phyloP scores from a whole-genome alignment of 1,140 invertebrate genomes.

The Drosophila sechellia region DNA sequence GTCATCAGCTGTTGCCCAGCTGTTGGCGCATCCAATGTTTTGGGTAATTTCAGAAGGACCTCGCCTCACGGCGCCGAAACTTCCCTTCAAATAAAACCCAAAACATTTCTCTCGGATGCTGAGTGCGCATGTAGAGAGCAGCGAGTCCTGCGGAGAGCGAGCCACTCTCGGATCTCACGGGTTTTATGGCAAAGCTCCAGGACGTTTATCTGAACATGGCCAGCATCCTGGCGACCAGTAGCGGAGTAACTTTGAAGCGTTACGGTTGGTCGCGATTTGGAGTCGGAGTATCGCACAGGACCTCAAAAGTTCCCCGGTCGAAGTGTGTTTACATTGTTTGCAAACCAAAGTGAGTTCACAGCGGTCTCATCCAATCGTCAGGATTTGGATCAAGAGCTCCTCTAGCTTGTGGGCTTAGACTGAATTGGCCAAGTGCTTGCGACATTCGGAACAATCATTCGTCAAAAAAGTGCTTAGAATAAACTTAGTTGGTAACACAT shows the following conservation, averaged over 20 bases:
- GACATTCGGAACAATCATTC: neutral
- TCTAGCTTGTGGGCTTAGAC: neutral
- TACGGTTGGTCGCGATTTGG: slow-evolving; percentile 58
- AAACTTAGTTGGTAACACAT: neutral
- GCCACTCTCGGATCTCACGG: neutral
- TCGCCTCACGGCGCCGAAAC: slow-evolving; percentile 9
- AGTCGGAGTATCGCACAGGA: slow-evolving; percentile 24
- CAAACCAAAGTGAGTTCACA: slow-evolving; percentile 54
- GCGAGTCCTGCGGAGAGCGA: neutral
- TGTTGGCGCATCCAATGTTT: slow-evolving; percentile 56
- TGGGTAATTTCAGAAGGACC: slow-evolving; percentile 54
- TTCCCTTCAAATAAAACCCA: slow-evolving; percentile 55
- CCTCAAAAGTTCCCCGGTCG: slow-evolving; percentile 14
- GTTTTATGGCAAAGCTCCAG: slow-evolving; percentile 68
- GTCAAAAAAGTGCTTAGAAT: neutral
- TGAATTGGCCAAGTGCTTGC: slow-evolving; percentile 24
- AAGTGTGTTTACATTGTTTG: slow-evolving; percentile 54
- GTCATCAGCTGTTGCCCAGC: slow-evolving; percentile 57
- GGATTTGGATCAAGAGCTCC: slow-evolving; percentile 1
- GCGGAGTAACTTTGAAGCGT: slow-evolving; percentile 77
- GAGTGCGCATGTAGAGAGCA: slow-evolving; percentile 55
- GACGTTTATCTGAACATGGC: slow-evolving; percentile 55
- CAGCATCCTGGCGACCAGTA: slow-evolving; percentile 62
- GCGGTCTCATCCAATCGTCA: slow-evolving; percentile 19
- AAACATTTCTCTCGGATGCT: slow-evolving; percentile 59